Percentiles rank a stretch among this genome's conserved stretches.
Conservation (phyloP, 1,140 invertebrate species). For the Megalonaias nervosa region DNA sequence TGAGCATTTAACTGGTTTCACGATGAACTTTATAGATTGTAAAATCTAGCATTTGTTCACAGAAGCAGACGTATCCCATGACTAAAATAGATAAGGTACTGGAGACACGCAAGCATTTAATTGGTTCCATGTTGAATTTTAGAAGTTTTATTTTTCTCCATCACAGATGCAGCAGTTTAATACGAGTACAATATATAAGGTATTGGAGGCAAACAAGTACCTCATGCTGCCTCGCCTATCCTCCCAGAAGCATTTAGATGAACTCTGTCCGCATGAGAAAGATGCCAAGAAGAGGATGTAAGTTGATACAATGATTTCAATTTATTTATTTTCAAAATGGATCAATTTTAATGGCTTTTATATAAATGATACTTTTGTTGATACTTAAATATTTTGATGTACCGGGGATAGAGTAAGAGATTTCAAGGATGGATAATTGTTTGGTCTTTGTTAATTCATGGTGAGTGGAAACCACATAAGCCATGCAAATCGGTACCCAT, state of each 20-base stretch:
- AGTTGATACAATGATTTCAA: not conserved
- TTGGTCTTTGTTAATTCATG: too few species aligned
- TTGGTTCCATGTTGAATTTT: too few species aligned
- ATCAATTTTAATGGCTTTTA: too few species aligned
- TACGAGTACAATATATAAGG: slow-evolving; percentile 83
- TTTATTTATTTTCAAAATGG: too few species aligned
- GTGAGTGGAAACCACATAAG: too few species aligned
- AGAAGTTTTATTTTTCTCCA: too few species aligned
- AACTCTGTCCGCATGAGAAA: slow-evolving; percentile 90
- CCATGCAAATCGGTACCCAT: too few species aligned
- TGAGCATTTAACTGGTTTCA: slow-evolving; percentile 81
- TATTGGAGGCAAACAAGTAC: slow-evolving; percentile 91
- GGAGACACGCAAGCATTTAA: slow-evolving; percentile 89
- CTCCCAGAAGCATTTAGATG: slow-evolving; percentile 87
- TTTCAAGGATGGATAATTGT: too few species aligned
- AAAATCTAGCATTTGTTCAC: slow-evolving; percentile 18
- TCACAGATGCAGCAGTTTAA: slow-evolving; percentile 62
- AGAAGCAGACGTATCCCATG: slow-evolving; percentile 63
- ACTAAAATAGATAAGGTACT: slow-evolving; percentile 89
- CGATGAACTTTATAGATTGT: too few species aligned
- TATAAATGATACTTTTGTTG: too few species aligned
- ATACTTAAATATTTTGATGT: too few species aligned
- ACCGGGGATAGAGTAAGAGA: too few species aligned
- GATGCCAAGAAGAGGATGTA: slow-evolving; percentile 81
- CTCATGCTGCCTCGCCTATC: slow-evolving; percentile 90